phyloP scores from a whole-genome alignment of 2,888 invertebrate genomes.

The Dromius quadrimaculatus region DNA sequence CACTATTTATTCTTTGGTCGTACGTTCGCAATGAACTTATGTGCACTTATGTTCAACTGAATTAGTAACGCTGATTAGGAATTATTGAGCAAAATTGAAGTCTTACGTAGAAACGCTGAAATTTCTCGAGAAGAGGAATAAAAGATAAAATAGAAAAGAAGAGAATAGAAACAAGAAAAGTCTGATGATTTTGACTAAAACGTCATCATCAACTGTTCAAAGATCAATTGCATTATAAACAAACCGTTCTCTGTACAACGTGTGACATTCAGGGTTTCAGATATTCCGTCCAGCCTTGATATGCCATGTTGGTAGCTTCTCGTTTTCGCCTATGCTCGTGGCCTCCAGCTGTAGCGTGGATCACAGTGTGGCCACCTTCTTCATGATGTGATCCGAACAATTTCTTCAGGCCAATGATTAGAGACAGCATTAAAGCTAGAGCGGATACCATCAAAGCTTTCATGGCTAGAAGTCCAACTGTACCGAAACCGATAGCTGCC shows the following conservation, averaged over 20 bases:
- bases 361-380: slow-evolving; percentile 68
- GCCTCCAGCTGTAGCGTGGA: slow-evolving; percentile 65
- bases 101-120: slow-evolving; percentile 30
- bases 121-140: slow-evolving; percentile 10
- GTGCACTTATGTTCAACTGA: slow-evolving; percentile 34
- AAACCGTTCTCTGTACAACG: slow-evolving; percentile 48
- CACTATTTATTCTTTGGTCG: slow-evolving; percentile 46
- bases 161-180: slow-evolving; percentile 7
- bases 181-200: slow-evolving; percentile 47
- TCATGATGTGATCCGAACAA: slow-evolving; percentile 71
- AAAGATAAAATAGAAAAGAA: slow-evolving; percentile 17
- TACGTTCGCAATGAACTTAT: slow-evolving; percentile 37
- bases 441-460: slow-evolving; percentile 75
- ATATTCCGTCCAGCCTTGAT: slow-evolving; percentile 66
- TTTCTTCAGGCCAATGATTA: slow-evolving; percentile 82
- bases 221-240: slow-evolving; percentile 44
- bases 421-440: slow-evolving; percentile 79
- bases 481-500: slow-evolving; percentile 81
- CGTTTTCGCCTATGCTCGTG: slow-evolving; percentile 70
- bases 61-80: slow-evolving; percentile 13
- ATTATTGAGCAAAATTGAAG: slow-evolving; percentile 41
- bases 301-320: slow-evolving; percentile 64
- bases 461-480: slow-evolving; percentile 81
- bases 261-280: slow-evolving; percentile 55
- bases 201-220: slow-evolving; percentile 44